These are phyloP conservation scores for Platerodrilus igneus DNA, from an alignment of 2,888 invertebrate genomes.

Conservation along the genomic window DNA sequence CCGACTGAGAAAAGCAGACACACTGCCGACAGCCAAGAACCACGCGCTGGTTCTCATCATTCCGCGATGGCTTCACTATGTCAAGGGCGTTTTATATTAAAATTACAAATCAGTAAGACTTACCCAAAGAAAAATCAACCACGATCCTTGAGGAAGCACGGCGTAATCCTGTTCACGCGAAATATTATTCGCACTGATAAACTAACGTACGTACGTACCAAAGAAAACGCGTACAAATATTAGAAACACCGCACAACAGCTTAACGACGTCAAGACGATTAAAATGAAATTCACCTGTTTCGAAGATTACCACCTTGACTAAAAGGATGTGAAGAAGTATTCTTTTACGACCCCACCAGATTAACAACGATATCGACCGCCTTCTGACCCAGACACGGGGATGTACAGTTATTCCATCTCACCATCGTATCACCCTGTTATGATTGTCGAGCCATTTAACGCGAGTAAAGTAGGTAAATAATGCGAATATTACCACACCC, in stretches of 20 bases:
- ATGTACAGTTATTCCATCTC: conserved; percentile 53
- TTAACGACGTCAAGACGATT: conserved; percentile 32
- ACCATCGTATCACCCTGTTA: conserved; percentile 34
- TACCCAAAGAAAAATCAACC: too few relatives aligned
- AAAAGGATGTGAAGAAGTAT: conserved; percentile 30
- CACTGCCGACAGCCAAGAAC: conserved; percentile 11
- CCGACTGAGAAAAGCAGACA: conserved; percentile 29
- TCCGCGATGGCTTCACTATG: conserved; percentile 10
- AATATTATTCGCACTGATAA: background rate
- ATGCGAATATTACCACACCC: conserved; percentile 38
- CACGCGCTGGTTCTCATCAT: conserved; percentile 3
- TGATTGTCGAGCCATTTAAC: conserved; percentile 32
- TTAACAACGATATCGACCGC: conserved; percentile 45
- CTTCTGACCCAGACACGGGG: conserved; percentile 55
- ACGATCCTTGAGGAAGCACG: too few relatives aligned
- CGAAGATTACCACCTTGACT: conserved; percentile 35
- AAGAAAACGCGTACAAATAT: conserved; percentile 11
- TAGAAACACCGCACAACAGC: conserved; percentile 22
- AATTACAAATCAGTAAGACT: too few relatives aligned
- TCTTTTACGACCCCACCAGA: conserved; percentile 35
- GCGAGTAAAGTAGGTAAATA: conserved; percentile 38
- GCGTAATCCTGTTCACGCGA: background rate
- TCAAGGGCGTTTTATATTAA: too few relatives aligned
- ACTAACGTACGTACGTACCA: conserved; percentile 9
- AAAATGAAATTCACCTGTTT: conserved; percentile 53